Conservation (phyloP, 2,888 invertebrate species). For the Sisyra terminalis region DNA sequence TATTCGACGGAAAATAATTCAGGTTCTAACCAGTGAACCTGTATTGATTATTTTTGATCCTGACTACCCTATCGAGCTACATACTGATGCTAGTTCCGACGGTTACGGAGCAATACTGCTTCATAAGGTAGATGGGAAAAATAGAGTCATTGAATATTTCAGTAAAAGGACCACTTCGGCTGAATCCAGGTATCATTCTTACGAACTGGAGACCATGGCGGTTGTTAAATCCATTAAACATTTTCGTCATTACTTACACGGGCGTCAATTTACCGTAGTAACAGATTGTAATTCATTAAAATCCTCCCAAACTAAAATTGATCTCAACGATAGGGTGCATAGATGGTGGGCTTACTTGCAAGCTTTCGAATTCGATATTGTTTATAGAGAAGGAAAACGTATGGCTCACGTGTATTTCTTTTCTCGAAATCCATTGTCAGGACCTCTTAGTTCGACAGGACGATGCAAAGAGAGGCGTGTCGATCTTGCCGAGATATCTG, state of each 20-base stretch:
- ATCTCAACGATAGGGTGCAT: conserved; percentile 16
- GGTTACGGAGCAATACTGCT: conserved; percentile 11
- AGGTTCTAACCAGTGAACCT: conserved; percentile 7
- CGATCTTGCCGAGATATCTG: conserved; percentile 6
- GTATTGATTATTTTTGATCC: conserved; percentile 9
- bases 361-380: conserved; percentile 9
- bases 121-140: conserved; percentile 8
- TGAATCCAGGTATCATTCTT: conserved; percentile 10
- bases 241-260: background rate
- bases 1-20: conserved; percentile 5
- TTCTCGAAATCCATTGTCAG: conserved; percentile 6
- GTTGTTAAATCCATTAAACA: background rate
- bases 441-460: background rate
- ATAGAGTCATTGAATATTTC: conserved; percentile 1
- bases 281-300: conserved; percentile 16
- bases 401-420: conserved; percentile 10
- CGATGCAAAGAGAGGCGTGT: background rate
- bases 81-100: conserved; percentile 10
- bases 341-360: conserved; percentile 16
- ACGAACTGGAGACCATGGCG: conserved; percentile 5
- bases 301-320: conserved; percentile 13
- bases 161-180: conserved; percentile 5
- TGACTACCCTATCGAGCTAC: conserved; percentile 10
- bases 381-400: conserved; percentile 9
- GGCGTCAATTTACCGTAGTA: conserved; percentile 11